Evolutionary conservation across 2,888 invertebrate species (phyloP).

Genomic region (Trachelus iudaicus): DNA sequence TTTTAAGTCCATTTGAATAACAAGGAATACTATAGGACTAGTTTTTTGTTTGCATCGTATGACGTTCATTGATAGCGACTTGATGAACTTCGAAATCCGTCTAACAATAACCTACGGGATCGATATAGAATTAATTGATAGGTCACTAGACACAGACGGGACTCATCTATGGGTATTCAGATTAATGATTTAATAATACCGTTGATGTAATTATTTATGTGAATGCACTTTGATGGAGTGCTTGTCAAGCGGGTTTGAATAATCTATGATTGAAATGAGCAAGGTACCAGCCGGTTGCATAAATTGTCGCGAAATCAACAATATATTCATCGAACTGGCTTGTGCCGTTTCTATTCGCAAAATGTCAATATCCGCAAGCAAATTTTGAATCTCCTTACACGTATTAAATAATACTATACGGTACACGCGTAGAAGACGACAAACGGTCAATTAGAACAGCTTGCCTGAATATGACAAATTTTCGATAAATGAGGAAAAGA

Average conservation of each 20-base stretch:
- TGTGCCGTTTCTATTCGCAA: conserved; percentile 34
- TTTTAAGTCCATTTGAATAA: neutral
- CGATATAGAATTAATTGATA: neutral
- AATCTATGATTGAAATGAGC: conserved; percentile 54
- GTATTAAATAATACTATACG: neutral
- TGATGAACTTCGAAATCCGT: neutral
- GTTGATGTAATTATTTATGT: conserved; percentile 56
- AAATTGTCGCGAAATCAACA: conserved; percentile 56
- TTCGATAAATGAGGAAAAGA: neutral
- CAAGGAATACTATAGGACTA: neutral
- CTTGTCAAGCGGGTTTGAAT: conserved; percentile 50
- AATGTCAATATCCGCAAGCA: conserved; percentile 39
- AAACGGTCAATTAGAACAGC: neutral
- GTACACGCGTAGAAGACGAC: neutral
- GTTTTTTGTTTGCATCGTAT: neutral
- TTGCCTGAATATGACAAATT: too few relatives aligned
- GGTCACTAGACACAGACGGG: neutral
- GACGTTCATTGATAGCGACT: neutral
- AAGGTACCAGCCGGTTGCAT: conserved; percentile 37
- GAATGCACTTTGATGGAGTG: conserved; percentile 54
- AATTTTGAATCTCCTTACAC: conserved; percentile 23
- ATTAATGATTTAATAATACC: conserved; percentile 52
- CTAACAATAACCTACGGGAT: neutral
- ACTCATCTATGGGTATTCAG: conserved; percentile 15
- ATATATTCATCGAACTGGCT: conserved; percentile 49